These are phyloP conservation scores for Pangasianodon hypophthalmus DNA, from an alignment of 2,113 vertebrate species.

Conservation along the genomic window DNA sequence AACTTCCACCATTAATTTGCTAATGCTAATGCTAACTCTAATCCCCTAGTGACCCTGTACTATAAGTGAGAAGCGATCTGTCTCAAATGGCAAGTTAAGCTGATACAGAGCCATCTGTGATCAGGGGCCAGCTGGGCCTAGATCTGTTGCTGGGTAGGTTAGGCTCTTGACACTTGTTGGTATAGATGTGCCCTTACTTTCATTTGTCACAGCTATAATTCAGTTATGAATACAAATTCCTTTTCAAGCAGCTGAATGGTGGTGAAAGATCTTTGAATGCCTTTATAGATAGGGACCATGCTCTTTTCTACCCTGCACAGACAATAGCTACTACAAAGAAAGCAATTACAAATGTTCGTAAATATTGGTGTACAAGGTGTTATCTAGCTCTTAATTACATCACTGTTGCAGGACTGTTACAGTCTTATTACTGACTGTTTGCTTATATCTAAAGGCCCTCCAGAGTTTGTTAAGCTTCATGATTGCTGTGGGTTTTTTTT, in stretches of 20 bases:
- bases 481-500: not conserved
- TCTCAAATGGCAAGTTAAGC: conserved; percentile 32
- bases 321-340: not conserved
- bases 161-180: not conserved
- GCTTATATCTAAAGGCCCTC: not conserved
- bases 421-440: not conserved
- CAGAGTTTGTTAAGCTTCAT: not conserved
- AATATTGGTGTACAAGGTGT: not conserved
- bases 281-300: not conserved
- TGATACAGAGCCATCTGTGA: conserved; percentile 20
- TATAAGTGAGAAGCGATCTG: conserved; percentile 14
- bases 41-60: conserved; percentile 36
- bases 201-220: not conserved
- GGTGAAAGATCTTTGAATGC: not conserved
- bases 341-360: not conserved
- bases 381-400: not conserved
- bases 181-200: not conserved
- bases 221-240: conserved; percentile 12
- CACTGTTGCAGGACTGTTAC: not conserved
- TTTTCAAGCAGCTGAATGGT: not conserved
- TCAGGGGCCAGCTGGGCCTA: conserved; percentile 3
- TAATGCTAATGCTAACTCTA: conserved; percentile 28
- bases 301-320: not conserved
- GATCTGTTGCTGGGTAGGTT: conserved; percentile 32
- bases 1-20: not conserved